phyloP scores from a whole-genome alignment of 2,888 invertebrate species.

The Orchestes rusci region DNA sequence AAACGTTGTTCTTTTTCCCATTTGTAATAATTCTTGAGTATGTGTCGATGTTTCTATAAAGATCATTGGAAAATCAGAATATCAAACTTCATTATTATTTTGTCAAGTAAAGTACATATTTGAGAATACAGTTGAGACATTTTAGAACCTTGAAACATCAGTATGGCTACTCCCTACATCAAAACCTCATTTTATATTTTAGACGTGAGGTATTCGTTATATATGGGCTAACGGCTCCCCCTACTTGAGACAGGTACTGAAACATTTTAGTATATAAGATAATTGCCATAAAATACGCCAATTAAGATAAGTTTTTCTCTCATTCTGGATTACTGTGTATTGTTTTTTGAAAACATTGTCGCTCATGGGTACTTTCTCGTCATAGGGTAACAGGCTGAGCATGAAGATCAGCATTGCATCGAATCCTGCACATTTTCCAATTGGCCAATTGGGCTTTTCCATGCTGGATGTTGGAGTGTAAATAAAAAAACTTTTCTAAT shows the following conservation, averaged over 20 bases:
- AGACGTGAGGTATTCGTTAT: constrained; percentile 44
- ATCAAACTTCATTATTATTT: too few relatives aligned
- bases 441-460: constrained; percentile 40
- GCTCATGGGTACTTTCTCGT: constrained; percentile 46
- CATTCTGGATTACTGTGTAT: too few relatives aligned
- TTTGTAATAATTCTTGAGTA: too few relatives aligned
- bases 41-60: too few relatives aligned
- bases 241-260: constrained; percentile 45
- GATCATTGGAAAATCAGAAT: too few relatives aligned
- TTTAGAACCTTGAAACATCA: too few relatives aligned
- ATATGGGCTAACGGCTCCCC: constrained; percentile 44
- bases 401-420: constrained; percentile 39
- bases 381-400: constrained; percentile 40
- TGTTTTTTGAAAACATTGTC: constrained; percentile 15
- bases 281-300: too few relatives aligned
- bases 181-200: constrained; percentile 46
- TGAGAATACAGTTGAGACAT: too few relatives aligned
- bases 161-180: constrained; percentile 37
- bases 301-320: constrained; percentile 12
- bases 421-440: constrained; percentile 32
- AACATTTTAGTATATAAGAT: constrained; percentile 33
- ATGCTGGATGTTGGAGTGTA: constrained; percentile 35
- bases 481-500: constrained; percentile 28
- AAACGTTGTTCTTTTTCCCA: too few relatives aligned
- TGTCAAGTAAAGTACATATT: too few relatives aligned